Evolutionary conservation across 2,113 vertebrate genomes (phyloP).

Genomic region (Laticauda laticaudata): DNA sequence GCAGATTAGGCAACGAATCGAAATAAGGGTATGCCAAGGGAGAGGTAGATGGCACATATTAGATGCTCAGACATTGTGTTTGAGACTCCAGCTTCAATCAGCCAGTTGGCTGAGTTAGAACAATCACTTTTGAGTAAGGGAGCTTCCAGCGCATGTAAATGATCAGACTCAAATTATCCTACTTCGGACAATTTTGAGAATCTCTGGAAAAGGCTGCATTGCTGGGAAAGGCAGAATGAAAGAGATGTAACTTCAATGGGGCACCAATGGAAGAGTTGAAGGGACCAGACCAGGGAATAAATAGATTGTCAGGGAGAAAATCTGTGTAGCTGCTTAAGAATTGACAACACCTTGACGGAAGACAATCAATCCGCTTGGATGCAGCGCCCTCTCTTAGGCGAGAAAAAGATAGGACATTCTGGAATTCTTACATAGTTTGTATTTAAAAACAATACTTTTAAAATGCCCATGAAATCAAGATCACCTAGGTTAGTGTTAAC

Average conservation of each 20-base stretch:
- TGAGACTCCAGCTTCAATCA: neutral
- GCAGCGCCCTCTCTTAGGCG: neutral
- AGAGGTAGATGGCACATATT: neutral
- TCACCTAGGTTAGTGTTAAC: neutral
- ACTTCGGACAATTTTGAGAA: neutral
- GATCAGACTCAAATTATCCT: neutral
- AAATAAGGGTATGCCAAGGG: neutral
- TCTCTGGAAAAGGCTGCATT: neutral
- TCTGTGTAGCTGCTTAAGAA: neutral
- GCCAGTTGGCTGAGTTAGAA: neutral
- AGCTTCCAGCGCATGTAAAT: neutral
- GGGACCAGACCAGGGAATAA: neutral
- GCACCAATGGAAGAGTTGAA: neutral
- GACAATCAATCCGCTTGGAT: neutral
- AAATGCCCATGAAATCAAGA: neutral
- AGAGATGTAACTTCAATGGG: neutral
- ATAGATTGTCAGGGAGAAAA: neutral
- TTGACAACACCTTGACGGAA: neutral
- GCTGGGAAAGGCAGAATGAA: neutral
- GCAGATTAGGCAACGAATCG: neutral
- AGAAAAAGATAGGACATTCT: neutral
- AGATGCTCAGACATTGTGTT: neutral
- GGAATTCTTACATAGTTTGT: neutral
- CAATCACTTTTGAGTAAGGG: neutral
- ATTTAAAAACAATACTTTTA: neutral